Conservation (phyloP, 1,140 invertebrate genomes). For the Homarus americanus region DNA sequence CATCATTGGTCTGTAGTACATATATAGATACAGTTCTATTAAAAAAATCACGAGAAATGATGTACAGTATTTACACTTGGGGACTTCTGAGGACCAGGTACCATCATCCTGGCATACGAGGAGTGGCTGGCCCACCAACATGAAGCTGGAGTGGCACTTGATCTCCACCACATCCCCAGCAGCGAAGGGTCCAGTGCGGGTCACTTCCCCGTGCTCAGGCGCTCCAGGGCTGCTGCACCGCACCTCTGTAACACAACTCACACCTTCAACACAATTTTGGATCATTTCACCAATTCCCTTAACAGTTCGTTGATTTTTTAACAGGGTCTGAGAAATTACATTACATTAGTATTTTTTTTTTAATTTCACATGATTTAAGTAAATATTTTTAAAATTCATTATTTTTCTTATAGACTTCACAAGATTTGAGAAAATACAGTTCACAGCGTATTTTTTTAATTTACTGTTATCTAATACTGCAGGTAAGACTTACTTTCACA, state of each 20-base stretch:
- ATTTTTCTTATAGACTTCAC: neutral
- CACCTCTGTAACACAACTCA: conserved; percentile 82
- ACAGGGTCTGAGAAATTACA: too few relatives aligned
- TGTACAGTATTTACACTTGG: conserved; percentile 85
- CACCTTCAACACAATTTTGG: too few relatives aligned
- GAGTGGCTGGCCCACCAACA: conserved; percentile 90
- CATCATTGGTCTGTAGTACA: too few relatives aligned
- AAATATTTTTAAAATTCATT: neutral
- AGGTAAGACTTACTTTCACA: conserved; percentile 82
- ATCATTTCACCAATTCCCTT: too few relatives aligned
- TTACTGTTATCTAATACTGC: neutral
- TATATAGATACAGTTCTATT: too few relatives aligned
- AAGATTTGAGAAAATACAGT: neutral
- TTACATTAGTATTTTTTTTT: too few relatives aligned
- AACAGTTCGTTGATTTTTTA: too few relatives aligned
- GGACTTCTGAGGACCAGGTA: conserved; percentile 89
- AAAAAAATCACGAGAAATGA: too few relatives aligned
- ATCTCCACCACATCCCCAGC: conserved; percentile 92
- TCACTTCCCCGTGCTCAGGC: conserved; percentile 83
- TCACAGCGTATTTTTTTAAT: neutral
- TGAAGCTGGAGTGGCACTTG: conserved; percentile 91
- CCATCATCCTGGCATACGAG: conserved; percentile 92
- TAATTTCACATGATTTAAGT: too few relatives aligned
- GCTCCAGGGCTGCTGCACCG: conserved; percentile 85
- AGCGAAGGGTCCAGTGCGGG: conserved; percentile 81